Percentiles rank a stretch among this genome's conserved stretches.
These are phyloP conservation scores for Bradypodion pumilum DNA, from an alignment of 2,797 vertebrate species.

Conservation along the genomic window DNA sequence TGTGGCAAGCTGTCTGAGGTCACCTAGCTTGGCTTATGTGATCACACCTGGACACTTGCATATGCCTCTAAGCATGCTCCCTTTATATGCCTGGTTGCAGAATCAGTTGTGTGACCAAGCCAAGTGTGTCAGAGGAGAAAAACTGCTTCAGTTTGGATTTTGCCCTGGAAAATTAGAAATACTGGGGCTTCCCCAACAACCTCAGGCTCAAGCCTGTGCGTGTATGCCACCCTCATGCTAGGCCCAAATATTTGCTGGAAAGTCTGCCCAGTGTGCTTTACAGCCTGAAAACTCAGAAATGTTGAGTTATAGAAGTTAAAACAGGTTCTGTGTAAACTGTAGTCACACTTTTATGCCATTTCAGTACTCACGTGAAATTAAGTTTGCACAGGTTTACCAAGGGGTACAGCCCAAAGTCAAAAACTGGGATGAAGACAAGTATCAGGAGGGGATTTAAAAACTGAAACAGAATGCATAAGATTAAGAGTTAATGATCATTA, in stretches of 20 bases:
- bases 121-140: too few relatives aligned
- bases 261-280: background rate
- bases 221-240: background rate
- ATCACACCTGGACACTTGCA: too few relatives aligned
- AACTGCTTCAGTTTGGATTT: too few relatives aligned
- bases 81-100: too few relatives aligned
- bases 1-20: too few relatives aligned
- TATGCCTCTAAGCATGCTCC: too few relatives aligned
- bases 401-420: conserved; percentile 92
- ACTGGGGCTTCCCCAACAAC: background rate
- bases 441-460: conserved; percentile 94
- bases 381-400: conserved; percentile 85
- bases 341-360: background rate
- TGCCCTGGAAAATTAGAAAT: background rate
- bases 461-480: conserved; percentile 75
- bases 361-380: conserved; percentile 88
- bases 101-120: too few relatives aligned
- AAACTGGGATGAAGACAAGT: conserved; percentile 91
- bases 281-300: background rate
- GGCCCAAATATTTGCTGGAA: background rate
- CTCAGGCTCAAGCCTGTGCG: too few relatives aligned
- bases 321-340: background rate
- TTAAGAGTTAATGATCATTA: conserved; percentile 64
- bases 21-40: too few relatives aligned
- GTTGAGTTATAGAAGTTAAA: background rate